A percentile compares a stretch with the other conserved stretches of the same genome.
Evolutionary conservation across 2,113 vertebrate genomes (phyloP).

Genomic region (Strigops habroptila): DNA sequence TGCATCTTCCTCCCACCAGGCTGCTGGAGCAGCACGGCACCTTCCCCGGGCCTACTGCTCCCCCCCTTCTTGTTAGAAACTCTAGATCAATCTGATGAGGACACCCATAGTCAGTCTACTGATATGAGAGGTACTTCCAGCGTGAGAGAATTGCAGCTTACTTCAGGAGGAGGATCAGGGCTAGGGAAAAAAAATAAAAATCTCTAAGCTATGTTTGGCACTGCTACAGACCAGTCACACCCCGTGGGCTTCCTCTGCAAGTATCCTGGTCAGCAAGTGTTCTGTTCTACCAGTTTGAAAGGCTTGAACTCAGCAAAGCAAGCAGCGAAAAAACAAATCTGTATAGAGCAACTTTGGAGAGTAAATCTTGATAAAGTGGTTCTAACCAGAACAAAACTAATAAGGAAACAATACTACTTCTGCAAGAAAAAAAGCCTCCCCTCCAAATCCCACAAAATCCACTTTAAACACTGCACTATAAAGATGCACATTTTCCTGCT

Average conservation of each 20-base stretch:
- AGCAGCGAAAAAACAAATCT: background rate
- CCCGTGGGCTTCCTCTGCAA: background rate
- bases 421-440: background rate
- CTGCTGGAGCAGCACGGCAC: background rate
- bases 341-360: background rate
- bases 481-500: background rate
- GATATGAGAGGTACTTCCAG: background rate
- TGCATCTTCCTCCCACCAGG: background rate
- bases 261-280: background rate
- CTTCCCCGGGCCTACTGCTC: background rate
- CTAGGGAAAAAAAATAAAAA: background rate
- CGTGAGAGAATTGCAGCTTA: background rate
- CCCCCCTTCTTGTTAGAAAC: background rate
- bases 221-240: background rate
- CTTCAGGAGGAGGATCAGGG: background rate
- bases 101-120: background rate
- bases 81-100: background rate
- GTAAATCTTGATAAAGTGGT: background rate
- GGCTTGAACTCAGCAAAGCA: background rate
- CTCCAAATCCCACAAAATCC: background rate
- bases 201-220: background rate
- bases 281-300: background rate
- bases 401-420: background rate
- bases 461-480: background rate
- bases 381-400: background rate